A percentile compares a stretch with the other conserved stretches of the same genome.
Conservation (phyloP, 2,797 vertebrate species). For the Prionace glauca region DNA sequence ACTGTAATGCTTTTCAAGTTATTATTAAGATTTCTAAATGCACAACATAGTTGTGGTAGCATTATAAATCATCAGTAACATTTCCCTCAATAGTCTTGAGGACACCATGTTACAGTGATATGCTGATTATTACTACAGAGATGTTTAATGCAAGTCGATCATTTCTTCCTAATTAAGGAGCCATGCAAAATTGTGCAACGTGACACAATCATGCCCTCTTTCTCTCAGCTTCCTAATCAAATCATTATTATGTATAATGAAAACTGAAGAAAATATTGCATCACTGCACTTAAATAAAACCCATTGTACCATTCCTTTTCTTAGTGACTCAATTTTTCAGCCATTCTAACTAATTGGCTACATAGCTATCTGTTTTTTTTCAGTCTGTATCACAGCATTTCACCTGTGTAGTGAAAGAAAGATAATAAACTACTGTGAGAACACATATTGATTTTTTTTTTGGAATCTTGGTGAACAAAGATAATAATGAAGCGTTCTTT, state of each 20-base stretch:
- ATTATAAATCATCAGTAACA: not conserved
- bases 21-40: not conserved
- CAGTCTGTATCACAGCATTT: not conserved
- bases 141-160: not conserved
- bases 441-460: not conserved
- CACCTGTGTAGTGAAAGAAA: not conserved
- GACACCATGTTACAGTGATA: not conserved
- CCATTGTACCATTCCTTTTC: not conserved
- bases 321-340: not conserved
- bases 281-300: not conserved
- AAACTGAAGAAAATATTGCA: not conserved
- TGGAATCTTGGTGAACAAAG: too few relatives aligned
- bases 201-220: not conserved
- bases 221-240: not conserved
- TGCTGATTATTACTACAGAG: not conserved
- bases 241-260: not conserved
- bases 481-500: not conserved
- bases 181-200: not conserved
- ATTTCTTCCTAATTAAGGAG: not conserved
- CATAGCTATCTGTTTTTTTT: not conserved
- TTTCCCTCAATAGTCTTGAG: not conserved
- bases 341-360: not conserved
- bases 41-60: not conserved
- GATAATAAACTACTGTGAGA: not conserved
- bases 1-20: not conserved